Conservation (phyloP, 1,140 invertebrate species). For the Pachyrhynchus sulphureomaculatus region DNA sequence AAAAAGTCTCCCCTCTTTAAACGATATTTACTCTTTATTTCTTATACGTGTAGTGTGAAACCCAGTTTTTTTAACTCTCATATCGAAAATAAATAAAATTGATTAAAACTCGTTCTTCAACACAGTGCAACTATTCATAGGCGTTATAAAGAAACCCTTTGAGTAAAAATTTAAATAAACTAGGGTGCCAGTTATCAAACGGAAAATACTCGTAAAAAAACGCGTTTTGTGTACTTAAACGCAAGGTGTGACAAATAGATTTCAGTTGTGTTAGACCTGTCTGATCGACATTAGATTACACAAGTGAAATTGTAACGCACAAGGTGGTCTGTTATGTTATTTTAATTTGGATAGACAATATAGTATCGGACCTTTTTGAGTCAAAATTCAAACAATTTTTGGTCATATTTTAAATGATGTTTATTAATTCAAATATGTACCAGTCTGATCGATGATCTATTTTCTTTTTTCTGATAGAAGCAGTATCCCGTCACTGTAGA, state of each 20-base stretch:
- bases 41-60: not conserved
- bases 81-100: constrained; percentile 8
- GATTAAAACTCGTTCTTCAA: constrained; percentile 3
- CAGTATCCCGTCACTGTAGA: no score
- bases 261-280: constrained; percentile 13
- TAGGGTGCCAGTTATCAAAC: constrained; percentile 10
- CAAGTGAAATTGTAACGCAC: constrained; percentile 14
- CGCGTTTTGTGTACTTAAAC: not conserved
- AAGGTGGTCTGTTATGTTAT: constrained; percentile 5
- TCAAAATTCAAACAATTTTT: no score
- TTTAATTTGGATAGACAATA: no score
- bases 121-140: constrained; percentile 7
- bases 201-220: constrained; percentile 5
- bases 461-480: no score
- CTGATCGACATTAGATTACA: constrained; percentile 15
- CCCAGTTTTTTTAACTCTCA: not conserved
- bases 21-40: not conserved
- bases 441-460: no score
- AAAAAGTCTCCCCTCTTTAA: not conserved
- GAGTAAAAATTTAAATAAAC: constrained; percentile 12
- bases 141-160: constrained; percentile 11
- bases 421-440: no score
- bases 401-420: no score
- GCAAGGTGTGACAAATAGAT: constrained; percentile 13
- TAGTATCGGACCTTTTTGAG: no score